Evolutionary conservation across 2,888 invertebrate genomes (phyloP).

Genomic region (Chirona hameri): DNA sequence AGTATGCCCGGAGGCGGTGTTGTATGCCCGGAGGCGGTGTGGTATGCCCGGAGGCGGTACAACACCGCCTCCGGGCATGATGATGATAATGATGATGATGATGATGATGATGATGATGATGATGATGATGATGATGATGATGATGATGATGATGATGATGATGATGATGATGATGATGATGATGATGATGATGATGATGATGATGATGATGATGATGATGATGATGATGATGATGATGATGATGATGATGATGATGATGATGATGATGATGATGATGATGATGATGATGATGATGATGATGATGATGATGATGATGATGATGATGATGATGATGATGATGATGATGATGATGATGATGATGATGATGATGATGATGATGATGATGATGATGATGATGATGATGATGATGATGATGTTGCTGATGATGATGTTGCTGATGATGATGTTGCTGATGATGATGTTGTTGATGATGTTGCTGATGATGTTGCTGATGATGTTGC

Average conservation of each 20-base stretch:
- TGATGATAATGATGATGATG: constrained; percentile 22
- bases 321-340: constrained; percentile 22
- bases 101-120: constrained; percentile 22
- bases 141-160: constrained; percentile 22
- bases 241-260: constrained; percentile 11
- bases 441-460: no score
- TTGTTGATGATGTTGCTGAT: no score
- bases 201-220: constrained; percentile 11
- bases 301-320: constrained; percentile 22
- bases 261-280: constrained; percentile 27
- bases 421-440: no score
- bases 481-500: no score
- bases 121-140: constrained; percentile 22
- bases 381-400: constrained; percentile 6
- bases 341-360: constrained; percentile 22
- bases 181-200: constrained; percentile 22
- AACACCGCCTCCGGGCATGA: no score
- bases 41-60: no score
- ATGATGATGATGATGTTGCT: no score
- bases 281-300: constrained; percentile 13
- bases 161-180: constrained; percentile 22
- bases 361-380: neutral
- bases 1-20: no score
- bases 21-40: no score
- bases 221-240: constrained; percentile 22